phyloP scores from a whole-genome alignment of 1,140 invertebrate genomes.

The Brachionus angularis region DNA sequence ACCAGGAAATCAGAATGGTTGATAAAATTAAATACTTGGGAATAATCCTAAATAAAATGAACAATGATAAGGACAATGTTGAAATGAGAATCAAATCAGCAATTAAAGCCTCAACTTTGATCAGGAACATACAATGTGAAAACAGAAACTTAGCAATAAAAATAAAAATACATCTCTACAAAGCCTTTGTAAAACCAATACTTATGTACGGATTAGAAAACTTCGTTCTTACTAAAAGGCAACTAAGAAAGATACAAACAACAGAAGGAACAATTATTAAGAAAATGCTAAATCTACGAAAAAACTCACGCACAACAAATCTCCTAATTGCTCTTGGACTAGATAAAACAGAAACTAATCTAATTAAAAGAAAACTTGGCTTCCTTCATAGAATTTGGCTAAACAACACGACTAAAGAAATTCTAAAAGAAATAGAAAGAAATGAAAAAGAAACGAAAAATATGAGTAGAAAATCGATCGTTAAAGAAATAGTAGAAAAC shows the following conservation, averaged over 20 bases:
- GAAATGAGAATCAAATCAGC: slow-evolving; percentile 5
- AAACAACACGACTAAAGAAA: too few species aligned
- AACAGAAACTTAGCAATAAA: slow-evolving; percentile 6
- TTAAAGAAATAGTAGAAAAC: too few species aligned
- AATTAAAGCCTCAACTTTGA: neutral
- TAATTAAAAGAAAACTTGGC: too few species aligned
- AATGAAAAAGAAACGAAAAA: too few species aligned
- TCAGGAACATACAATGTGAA: neutral
- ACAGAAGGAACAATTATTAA: slow-evolving; percentile 22
- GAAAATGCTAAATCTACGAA: neutral
- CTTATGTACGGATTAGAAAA: slow-evolving; percentile 11
- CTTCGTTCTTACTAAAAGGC: neutral
- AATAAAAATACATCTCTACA: slow-evolving; percentile 11
- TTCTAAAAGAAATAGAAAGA: too few species aligned
- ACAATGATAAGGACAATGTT: neutral
- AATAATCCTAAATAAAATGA: neutral
- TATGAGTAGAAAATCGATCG: too few species aligned
- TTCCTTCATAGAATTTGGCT: too few species aligned
- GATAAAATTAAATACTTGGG: slow-evolving; percentile 5
- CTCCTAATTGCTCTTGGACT: neutral
- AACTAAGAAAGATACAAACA: slow-evolving; percentile 18
- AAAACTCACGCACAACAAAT: slow-evolving; percentile 4
- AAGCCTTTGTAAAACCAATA: slow-evolving; percentile 8
- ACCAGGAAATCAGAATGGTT: neutral
- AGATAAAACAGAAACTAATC: neutral